These are phyloP conservation scores for Camponotus floridanus DNA, from an alignment of 1,140 invertebrate species.

Conservation along the genomic window DNA sequence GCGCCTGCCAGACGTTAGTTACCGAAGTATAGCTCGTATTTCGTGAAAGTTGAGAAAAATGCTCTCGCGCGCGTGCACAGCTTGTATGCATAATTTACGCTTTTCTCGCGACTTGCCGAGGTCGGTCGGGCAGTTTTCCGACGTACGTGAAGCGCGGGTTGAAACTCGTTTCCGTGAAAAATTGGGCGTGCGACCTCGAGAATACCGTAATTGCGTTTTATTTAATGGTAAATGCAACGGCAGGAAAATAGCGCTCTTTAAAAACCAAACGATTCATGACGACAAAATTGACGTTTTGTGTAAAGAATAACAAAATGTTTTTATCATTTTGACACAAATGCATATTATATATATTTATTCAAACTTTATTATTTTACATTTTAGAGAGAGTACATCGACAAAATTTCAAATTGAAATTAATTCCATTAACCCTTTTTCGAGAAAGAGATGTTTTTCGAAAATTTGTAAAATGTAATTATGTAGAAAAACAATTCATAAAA, in stretches of 20 bases:
- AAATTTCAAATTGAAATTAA: background rate
- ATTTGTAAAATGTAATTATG: background rate
- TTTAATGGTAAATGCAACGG: slow-evolving; percentile 41
- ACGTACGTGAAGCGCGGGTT: slow-evolving; percentile 16
- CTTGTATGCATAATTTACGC: slow-evolving; percentile 53
- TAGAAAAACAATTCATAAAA: background rate
- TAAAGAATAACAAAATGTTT: background rate
- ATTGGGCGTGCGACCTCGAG: slow-evolving; percentile 40
- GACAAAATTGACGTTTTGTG: background rate
- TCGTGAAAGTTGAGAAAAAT: slow-evolving; percentile 62
- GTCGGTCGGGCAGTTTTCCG: slow-evolving; percentile 22
- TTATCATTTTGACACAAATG: background rate
- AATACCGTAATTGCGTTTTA: slow-evolving; percentile 39
- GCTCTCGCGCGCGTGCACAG: slow-evolving; percentile 54
- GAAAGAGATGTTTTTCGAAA: background rate
- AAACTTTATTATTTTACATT: background rate
- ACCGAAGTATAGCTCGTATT: slow-evolving; percentile 51
- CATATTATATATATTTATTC: background rate
- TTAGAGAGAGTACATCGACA: background rate
- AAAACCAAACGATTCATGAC: background rate
- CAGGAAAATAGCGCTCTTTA: background rate
- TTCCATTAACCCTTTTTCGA: no score
- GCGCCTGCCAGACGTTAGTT: slow-evolving; percentile 55
- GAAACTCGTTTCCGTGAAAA: slow-evolving; percentile 57
- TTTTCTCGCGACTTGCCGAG: slow-evolving; percentile 51